Evolutionary conservation across 2,797 vertebrate genomes (phyloP).

Genomic region (Anguilla obscura): DNA sequence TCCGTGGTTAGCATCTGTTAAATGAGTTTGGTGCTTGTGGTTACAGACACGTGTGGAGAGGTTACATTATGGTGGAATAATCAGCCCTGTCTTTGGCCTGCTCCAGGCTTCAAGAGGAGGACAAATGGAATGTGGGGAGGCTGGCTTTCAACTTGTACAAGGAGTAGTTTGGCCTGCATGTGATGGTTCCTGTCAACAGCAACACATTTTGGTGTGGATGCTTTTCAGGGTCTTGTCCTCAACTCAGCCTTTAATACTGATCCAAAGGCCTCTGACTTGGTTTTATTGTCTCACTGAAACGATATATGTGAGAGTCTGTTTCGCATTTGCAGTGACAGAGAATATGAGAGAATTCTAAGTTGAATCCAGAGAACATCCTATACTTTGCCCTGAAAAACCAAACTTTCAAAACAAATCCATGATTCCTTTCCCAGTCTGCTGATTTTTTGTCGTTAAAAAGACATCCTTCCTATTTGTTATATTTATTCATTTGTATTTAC

Average conservation of each 20-base stretch:
- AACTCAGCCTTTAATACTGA: not conserved
- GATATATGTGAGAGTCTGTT: not conserved
- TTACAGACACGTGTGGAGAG: not conserved
- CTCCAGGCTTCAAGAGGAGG: not conserved
- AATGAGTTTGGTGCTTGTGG: constrained; percentile 15
- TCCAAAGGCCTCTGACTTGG: not conserved
- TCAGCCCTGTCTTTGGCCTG: not conserved
- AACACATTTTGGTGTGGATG: not conserved
- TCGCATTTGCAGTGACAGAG: not conserved
- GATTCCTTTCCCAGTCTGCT: no score
- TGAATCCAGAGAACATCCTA: not conserved
- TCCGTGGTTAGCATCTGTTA: constrained; percentile 23
- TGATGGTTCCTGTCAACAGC: not conserved
- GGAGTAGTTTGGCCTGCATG: not conserved
- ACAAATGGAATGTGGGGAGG: not conserved
- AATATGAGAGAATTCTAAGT: not conserved
- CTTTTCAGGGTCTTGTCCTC: not conserved
- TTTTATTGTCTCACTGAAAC: not conserved
- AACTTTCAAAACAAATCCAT: not conserved
- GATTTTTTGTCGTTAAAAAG: no score
- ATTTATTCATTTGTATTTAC: no score
- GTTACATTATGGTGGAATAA: constrained; percentile 23
- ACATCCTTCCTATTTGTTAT: no score
- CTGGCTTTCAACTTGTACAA: not conserved
- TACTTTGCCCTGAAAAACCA: not conserved